Base-by-base conservation (phyloP, 2,888 invertebrate genomes). In the Caradrina clavipalpis region DNA sequence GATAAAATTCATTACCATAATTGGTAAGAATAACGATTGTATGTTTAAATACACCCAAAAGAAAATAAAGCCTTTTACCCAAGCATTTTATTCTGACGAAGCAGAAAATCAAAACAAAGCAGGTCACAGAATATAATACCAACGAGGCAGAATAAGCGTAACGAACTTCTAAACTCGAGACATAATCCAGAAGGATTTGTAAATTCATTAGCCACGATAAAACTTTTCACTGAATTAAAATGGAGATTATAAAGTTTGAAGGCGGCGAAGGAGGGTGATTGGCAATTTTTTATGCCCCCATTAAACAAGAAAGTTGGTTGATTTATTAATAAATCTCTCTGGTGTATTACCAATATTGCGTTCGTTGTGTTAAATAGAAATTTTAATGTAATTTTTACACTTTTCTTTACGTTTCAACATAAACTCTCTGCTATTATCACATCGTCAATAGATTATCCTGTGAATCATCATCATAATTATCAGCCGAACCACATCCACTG, bases 151-250 rank as follows among this genome's bases (percentile, higher is more conserved):
- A 73, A 76, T 80, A 73, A 73, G 66, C 56, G 47, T 69, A 70
- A 74, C 54, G 66, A 85, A 86, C 80, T 85, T 81, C 63, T 68
- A 80, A 85, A 87, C 83, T 84, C 81, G 45, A 78, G 72, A 78
- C 81, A 85, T 89, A 90, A 89, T 89, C 88, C 88, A 75, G 58
- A 78, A 81, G 89, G 91, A 91, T 91, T 90, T 91, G 91, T 90
- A 89, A 91, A 91, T 91, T 92, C 90, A 92, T 92, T 90, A 90
- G 84, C 75, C 81, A 73, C 88, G 88, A 89, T 91, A 91, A 92
- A 91, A 92, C 89, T 90, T 90, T 72, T 70, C 72, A 81, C 80
- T 85, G 88, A 90, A 91, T 92, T 91, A 92, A 90, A 91, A 90
- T 84, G 87, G 87, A 89, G 91, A 90, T 91, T 90, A 90, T 88